Base-by-base conservation (phyloP, 2,797 vertebrate species). In the Falco columbarius region DNA sequence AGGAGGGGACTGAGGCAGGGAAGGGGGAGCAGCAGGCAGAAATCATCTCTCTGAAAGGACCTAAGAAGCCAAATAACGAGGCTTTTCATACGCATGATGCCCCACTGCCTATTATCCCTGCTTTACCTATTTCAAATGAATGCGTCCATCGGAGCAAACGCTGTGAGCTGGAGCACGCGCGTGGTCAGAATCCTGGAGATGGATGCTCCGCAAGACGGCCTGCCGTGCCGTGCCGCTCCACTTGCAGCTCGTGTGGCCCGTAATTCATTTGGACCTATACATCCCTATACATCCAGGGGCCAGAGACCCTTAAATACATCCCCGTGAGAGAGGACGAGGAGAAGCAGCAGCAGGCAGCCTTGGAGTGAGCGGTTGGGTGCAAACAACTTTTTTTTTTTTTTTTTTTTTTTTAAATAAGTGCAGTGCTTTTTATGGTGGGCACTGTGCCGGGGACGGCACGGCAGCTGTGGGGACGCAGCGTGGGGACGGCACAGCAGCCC, bases 61-160 rank as follows among this genome's bases (percentile, higher is more conserved):
- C 1, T 29, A 24, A 61, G 7, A 40, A 79, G 40, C 26, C 62
- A 58, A 65, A 63, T 38, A 62, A 34, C 0, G 3, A 65, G 26
- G 58, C 44, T 75, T 3, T 21, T 46, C 2, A 1, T 58, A 12
- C 0, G 1, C 11, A 16, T 49, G 30, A 18, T 66, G 58, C 36
- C 30, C 29, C 40, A 9, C 46, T 68, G 24, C 30, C 49, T 11
- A 2, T n/a, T 47, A 29, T 20, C 34, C 20, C n/a, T 27, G 65
- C 34, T 70, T 42, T n/a, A 18, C 18, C 34, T 26, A 0, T 62
- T 71, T 14, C 47, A 42, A 73, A 42, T 3, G 9, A 21, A 14
- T 9, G 36, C 4, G 26, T 30, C 14, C 13, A 0, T 72, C 4
- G 3, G 36, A 54, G 49, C n/a, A 30, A 42, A 13, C 3, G 1